A percentile compares a stretch with the other conserved stretches of the same genome.
Conservation (phyloP, 2,888 invertebrate genomes). For the Diarsia brunnea region DNA sequence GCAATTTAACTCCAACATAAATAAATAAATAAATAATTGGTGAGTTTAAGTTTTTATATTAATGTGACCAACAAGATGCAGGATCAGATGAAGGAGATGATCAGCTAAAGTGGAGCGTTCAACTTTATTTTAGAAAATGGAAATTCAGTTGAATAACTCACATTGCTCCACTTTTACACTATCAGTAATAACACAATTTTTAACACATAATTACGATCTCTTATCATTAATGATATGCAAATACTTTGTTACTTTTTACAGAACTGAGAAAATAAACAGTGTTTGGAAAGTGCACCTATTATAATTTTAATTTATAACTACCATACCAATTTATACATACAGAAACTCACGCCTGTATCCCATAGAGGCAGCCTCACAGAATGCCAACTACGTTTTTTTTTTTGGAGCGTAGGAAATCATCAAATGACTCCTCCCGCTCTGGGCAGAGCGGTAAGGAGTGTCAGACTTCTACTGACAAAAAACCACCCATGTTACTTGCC, state of each 20-base stretch:
- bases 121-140: no score
- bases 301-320: not conserved
- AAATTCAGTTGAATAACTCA: not conserved
- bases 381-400: not conserved
- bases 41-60: no score
- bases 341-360: not conserved
- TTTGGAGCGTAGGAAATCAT: no score
- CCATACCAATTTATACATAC: not conserved
- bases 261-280: not conserved
- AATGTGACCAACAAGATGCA: no score
- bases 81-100: no score
- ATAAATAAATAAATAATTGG: no score
- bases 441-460: no score
- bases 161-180: not conserved
- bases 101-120: no score
- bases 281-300: not conserved
- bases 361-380: not conserved
- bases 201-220: not conserved
- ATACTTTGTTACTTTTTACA: not conserved
- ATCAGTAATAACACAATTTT: constrained; percentile 25
- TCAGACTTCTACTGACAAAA: no score
- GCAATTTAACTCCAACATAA: no score
- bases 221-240: constrained; percentile 4
- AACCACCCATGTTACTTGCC: no score
- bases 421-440: no score